Percentiles rank a stretch among this genome's conserved stretches.
Conservation (phyloP, 2,888 invertebrate genomes). For the Plagodis dolabraria region DNA sequence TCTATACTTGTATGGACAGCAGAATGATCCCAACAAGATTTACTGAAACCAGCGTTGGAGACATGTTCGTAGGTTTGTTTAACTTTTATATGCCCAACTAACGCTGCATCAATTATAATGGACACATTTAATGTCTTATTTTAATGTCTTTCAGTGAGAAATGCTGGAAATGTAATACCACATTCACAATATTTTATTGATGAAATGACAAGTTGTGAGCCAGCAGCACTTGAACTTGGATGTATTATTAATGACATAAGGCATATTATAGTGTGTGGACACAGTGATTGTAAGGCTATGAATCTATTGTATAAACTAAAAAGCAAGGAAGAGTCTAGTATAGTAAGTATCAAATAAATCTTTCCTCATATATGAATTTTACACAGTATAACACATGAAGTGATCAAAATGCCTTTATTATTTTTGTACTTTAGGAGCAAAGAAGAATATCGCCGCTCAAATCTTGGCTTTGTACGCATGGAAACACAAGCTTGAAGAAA, state of each 20-base stretch:
- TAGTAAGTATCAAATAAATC: conserved; percentile 58
- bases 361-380: too few relatives aligned
- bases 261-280: conserved; percentile 98
- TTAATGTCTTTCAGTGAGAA: conserved; percentile 88
- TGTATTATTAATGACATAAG: conserved; percentile 96
- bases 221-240: conserved; percentile 97
- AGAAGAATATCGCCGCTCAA: conserved; percentile 94
- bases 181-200: conserved; percentile 94
- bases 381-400: too few relatives aligned
- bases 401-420: neutral
- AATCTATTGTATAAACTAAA: conserved; percentile 94
- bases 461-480: conserved; percentile 96
- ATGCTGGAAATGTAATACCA: conserved; percentile 98
- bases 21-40: conserved; percentile 98
- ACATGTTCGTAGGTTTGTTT: conserved; percentile 96
- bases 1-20: conserved; percentile 99
- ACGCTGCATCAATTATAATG: neutral
- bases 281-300: conserved; percentile 99
- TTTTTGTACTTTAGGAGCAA: conserved; percentile 84
- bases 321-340: conserved; percentile 89
- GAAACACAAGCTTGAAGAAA: conserved; percentile 91
- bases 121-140: neutral
- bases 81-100: conserved; percentile 3
- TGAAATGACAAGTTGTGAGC: conserved; percentile 96
- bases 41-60: conserved; percentile 97